A percentile compares a stretch with the other conserved stretches of the same genome.
These are phyloP conservation scores for Parapsyche elsis DNA, from an alignment of 1,140 invertebrate genomes.

Conservation along the genomic window DNA sequence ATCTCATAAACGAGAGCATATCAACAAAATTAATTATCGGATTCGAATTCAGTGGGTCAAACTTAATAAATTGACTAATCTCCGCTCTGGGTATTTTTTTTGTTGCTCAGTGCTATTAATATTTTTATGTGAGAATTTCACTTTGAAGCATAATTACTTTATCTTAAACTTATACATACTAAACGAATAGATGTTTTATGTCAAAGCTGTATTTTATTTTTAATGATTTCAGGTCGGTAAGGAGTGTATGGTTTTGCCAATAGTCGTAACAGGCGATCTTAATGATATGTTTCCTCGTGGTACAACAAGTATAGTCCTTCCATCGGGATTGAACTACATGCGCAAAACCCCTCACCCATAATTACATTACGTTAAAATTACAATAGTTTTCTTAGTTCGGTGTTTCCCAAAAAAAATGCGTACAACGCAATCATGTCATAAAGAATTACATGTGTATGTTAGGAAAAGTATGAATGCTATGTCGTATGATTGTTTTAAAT, in stretches of 20 bases:
- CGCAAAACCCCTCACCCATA: slow-evolving; percentile 75
- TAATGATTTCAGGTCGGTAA: slow-evolving; percentile 68
- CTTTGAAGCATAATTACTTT: not conserved
- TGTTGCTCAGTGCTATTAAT: too few relatives aligned
- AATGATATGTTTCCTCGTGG: slow-evolving; percentile 76
- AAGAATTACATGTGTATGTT: not conserved
- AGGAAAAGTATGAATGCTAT: too few relatives aligned
- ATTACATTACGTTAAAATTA: not conserved
- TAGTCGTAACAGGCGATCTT: slow-evolving; percentile 76
- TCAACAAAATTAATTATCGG: too few relatives aligned
- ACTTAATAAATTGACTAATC: too few relatives aligned
- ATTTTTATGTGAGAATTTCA: too few relatives aligned
- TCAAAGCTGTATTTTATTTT: too few relatives aligned
- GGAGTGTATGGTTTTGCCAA: slow-evolving; percentile 88
- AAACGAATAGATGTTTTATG: too few relatives aligned
- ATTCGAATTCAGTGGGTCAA: too few relatives aligned
- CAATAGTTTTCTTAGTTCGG: not conserved
- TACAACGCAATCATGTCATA: not conserved
- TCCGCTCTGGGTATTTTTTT: too few relatives aligned
- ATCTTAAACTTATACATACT: not conserved
- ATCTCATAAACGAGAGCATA: too few relatives aligned
- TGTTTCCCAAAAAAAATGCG: not conserved
- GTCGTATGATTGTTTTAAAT: too few relatives aligned
- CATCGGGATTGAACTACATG: slow-evolving; percentile 85
- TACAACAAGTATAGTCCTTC: slow-evolving; percentile 74